Percentiles rank a stretch among this genome's conserved stretches.
Evolutionary conservation across 2,113 vertebrate species (phyloP).

Genomic region (Rissa tridactyla): DNA sequence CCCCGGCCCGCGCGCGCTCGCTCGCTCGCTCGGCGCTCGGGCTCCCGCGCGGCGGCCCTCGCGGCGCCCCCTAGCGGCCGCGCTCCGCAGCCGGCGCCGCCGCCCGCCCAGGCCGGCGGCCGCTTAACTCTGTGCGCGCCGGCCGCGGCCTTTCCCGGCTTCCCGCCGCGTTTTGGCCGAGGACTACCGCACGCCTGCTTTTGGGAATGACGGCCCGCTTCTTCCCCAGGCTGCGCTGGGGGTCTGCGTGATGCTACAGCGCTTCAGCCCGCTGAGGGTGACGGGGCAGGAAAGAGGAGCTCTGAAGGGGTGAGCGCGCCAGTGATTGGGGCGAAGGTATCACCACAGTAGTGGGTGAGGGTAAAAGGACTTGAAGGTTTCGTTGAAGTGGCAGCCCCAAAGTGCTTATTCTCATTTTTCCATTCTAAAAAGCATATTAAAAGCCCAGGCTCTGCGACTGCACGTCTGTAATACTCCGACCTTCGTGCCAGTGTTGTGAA

Average conservation of each 20-base stretch:
- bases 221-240: rapidly evolving
- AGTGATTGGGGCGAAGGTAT: rapidly evolving
- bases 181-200: rapidly evolving
- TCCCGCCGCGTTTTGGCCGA: not conserved
- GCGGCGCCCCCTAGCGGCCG: not conserved
- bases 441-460: not conserved
- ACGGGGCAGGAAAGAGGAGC: not conserved
- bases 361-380: not conserved
- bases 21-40: no score
- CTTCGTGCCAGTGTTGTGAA: not conserved
- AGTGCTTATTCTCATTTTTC: not conserved
- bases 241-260: rapidly evolving
- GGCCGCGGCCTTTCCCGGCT: not conserved
- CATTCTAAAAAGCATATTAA: not conserved
- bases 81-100: not conserved
- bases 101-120: not conserved
- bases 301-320: rapidly evolving
- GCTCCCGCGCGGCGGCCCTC: not conserved
- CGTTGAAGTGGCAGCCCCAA: not conserved
- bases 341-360: rapidly evolving
- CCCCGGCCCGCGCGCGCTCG: no score
- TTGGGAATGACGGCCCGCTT: rapidly evolving
- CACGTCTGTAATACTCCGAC: not conserved
- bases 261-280: not conserved
- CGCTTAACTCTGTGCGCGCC: no score